A percentile compares a stretch with the other conserved stretches of the same genome.
These are phyloP conservation scores for Sebastes alutus DNA, from an alignment of 2,797 vertebrate species.

Conservation along the genomic window DNA sequence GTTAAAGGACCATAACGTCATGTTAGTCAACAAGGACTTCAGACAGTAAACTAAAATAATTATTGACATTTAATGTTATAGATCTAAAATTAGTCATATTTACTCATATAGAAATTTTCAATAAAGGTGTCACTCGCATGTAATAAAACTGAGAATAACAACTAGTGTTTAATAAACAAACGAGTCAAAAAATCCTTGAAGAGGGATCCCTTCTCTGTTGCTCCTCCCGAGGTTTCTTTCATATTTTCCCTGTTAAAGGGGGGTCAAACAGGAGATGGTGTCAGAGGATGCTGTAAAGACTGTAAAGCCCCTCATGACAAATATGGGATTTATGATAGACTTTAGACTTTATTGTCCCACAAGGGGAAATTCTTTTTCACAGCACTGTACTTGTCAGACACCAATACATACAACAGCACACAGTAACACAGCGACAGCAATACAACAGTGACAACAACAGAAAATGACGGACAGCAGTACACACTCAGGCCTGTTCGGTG, in stretches of 20 bases:
- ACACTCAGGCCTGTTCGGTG: too few species aligned
- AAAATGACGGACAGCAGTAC: too few species aligned
- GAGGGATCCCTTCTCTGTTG: not conserved
- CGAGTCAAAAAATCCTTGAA: not conserved
- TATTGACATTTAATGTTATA: not conserved
- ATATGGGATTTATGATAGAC: not conserved
- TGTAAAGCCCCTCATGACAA: not conserved
- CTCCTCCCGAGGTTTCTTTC: not conserved
- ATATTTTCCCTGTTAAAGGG: not conserved
- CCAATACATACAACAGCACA: too few species aligned
- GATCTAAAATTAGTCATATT: not conserved
- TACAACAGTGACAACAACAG: too few species aligned
- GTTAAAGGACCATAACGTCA: not conserved
- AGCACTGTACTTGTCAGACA: too few species aligned
- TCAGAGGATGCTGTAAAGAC: not conserved
- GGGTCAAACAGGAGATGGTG: not conserved
- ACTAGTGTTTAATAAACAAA: not conserved
- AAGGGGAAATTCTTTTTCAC: too few species aligned
- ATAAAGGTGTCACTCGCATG: not conserved
- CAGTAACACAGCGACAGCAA: too few species aligned
- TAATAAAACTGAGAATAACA: not conserved
- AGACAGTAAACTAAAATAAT: not conserved
- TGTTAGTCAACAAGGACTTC: not conserved
- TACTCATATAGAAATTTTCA: not conserved
- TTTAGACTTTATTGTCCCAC: too few species aligned